Evolutionary conservation across 2,888 invertebrate genomes (phyloP).

Genomic region (Cantharis lateralis): DNA sequence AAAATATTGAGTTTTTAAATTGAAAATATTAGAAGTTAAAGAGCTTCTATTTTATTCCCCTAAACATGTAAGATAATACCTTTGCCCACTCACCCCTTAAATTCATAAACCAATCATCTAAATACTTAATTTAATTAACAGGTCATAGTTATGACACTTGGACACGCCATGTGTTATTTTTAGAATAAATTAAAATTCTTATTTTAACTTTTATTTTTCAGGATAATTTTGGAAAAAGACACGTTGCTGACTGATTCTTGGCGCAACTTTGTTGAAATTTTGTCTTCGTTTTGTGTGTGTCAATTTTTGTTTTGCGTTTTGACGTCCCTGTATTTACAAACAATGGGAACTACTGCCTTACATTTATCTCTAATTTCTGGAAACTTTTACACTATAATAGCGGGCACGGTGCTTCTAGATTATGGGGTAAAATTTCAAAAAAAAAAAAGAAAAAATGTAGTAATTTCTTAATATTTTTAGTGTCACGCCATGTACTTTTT

Average conservation of each 20-base stretch:
- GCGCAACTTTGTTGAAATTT: conserved; percentile 64
- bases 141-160: background rate
- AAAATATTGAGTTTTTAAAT: background rate
- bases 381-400: conserved; percentile 82
- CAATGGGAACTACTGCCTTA: conserved; percentile 80
- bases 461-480: conserved; percentile 58
- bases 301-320: conserved; percentile 78
- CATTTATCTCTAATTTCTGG: conserved; percentile 82
- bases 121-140: background rate
- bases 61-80: background rate
- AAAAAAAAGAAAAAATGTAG: conserved; percentile 2
- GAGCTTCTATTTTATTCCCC: background rate
- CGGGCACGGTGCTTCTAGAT: conserved; percentile 79
- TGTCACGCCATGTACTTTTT: conserved; percentile 83
- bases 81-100: background rate
- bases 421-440: conserved; percentile 66
- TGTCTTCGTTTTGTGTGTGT: conserved; percentile 63
- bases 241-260: conserved; percentile 71
- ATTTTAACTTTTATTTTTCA: conserved; percentile 36
- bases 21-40: background rate
- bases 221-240: conserved; percentile 68
- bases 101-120: background rate
- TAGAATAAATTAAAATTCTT: background rate
- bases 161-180: background rate
- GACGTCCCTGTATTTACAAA: conserved; percentile 74